Percentiles rank a stretch among this genome's conserved stretches.
Conservation (phyloP, 2,888 invertebrate species). For the Sinotaia quadrata region DNA sequence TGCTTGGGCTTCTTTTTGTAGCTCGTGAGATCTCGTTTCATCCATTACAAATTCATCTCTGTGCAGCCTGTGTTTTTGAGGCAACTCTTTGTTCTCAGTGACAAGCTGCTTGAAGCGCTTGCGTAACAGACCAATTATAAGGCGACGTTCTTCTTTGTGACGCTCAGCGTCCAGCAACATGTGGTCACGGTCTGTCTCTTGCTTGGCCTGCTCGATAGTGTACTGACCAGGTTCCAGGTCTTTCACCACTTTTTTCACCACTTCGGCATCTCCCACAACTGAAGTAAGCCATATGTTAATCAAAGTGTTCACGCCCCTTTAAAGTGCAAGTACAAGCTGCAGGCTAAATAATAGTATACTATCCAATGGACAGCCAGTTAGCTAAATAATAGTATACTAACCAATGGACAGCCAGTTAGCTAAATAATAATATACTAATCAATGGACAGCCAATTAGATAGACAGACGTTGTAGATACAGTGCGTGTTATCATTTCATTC, state of each 20-base stretch:
- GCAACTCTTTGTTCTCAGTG: background rate
- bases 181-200: conserved; percentile 14
- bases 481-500: too few species aligned
- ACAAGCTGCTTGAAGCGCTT: conserved; percentile 1
- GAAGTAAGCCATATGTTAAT: too few species aligned
- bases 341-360: too few species aligned
- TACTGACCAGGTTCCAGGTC: conserved; percentile 11
- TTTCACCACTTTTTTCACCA: background rate
- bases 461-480: too few species aligned
- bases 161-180: conserved; percentile 16
- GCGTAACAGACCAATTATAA: background rate
- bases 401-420: too few species aligned
- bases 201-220: conserved; percentile 28
- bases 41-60: conserved; percentile 13
- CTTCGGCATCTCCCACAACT: background rate
- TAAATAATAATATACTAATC: too few species aligned
- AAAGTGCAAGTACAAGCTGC: too few species aligned
- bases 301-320: too few species aligned
- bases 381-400: too few species aligned
- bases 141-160: conserved; percentile 1
- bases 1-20: background rate
- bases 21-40: background rate
- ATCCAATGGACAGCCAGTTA: too few species aligned
- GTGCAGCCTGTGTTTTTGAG: background rate
- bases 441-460: too few species aligned